phyloP scores from a whole-genome alignment of 2,797 vertebrate species.

The Sebastes trivittatus region DNA sequence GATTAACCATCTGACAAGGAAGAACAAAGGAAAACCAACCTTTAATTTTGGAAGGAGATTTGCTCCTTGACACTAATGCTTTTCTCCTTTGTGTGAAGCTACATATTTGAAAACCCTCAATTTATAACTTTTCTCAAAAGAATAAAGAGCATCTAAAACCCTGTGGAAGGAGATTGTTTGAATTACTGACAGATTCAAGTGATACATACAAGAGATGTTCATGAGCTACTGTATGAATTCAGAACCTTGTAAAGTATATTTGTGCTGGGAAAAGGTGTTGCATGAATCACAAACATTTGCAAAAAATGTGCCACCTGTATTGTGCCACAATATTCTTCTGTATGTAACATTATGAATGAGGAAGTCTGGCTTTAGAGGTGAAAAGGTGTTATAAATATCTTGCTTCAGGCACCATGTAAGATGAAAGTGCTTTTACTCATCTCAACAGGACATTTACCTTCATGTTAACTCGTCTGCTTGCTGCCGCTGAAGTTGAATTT shows the following conservation, averaged over 20 bases:
- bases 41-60: not conserved
- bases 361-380: not conserved
- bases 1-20: conserved; percentile 3
- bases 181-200: not conserved
- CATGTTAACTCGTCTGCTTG: not conserved
- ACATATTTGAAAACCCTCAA: not conserved
- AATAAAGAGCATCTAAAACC: not conserved
- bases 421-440: not conserved
- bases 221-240: not conserved
- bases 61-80: not conserved
- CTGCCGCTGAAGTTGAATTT: not conserved
- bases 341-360: not conserved
- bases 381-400: not conserved
- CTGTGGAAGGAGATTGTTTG: not conserved
- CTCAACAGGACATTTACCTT: not conserved
- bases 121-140: not conserved
- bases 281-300: not conserved
- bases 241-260: not conserved
- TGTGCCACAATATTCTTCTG: not conserved
- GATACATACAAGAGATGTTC: not conserved
- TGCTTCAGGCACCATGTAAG: not conserved
- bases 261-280: not conserved
- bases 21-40: not conserved
- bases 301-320: not conserved
- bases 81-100: not conserved